A percentile compares a stretch with the other conserved stretches of the same genome.
These are phyloP conservation scores for Neopelma chrysocephalum DNA, from an alignment of 2,797 vertebrate genomes.

Conservation along the genomic window DNA sequence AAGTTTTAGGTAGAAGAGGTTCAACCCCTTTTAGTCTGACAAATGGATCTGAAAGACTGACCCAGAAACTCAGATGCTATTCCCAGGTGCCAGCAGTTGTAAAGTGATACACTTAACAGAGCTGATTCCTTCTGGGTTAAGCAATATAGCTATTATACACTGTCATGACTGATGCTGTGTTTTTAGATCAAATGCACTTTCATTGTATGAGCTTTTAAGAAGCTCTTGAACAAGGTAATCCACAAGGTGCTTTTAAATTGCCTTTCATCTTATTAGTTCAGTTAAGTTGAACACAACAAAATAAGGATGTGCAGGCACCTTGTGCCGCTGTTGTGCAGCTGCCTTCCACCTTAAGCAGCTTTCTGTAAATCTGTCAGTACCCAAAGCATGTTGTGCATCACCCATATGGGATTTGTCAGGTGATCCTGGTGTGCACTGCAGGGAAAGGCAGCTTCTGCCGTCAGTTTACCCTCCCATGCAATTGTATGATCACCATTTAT, in stretches of 20 bases:
- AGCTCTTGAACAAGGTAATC: constrained; percentile 15
- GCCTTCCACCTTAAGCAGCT: constrained; percentile 27
- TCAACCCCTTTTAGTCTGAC: background rate
- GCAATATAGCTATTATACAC: background rate
- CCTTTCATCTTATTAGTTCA: background rate
- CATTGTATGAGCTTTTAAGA: constrained; percentile 21
- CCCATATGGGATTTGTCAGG: background rate
- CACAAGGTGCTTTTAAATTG: constrained; percentile 40
- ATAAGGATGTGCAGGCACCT: background rate
- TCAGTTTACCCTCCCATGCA: background rate
- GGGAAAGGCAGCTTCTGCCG: background rate
- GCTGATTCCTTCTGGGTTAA: constrained; percentile 9
- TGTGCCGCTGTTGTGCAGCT: background rate
- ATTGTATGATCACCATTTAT: background rate
- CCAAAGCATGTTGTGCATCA: background rate
- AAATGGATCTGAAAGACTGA: background rate
- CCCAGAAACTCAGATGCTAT: background rate
- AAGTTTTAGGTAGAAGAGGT: background rate
- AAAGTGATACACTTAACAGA: background rate
- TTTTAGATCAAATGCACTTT: constrained; percentile 30
- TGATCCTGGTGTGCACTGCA: background rate
- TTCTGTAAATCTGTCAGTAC: constrained; percentile 10
- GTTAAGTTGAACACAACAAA: background rate
- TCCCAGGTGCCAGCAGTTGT: constrained; percentile 1
- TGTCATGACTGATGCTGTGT: background rate